Evolutionary conservation across 2,888 invertebrate species (phyloP).

Genomic region (Himalopsyche japonica): DNA sequence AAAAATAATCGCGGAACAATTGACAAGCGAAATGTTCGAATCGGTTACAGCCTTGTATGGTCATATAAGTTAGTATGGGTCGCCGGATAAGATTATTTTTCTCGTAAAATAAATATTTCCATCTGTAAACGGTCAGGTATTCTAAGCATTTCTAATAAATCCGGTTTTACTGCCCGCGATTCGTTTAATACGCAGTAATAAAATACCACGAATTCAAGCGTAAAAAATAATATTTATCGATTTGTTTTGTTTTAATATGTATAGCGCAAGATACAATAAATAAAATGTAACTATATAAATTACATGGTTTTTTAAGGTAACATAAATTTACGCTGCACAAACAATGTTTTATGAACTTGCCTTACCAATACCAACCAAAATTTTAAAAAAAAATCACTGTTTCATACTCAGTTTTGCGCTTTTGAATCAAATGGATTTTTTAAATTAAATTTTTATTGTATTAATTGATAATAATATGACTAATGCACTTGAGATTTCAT

Average conservation of each 20-base stretch:
- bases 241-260: background rate
- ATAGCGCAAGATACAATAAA: background rate
- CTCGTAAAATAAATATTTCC: background rate
- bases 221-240: background rate
- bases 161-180: background rate
- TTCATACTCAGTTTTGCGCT: too few species aligned
- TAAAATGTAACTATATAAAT: background rate
- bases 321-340: too few species aligned
- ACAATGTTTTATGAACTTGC: too few species aligned
- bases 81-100: conserved; percentile 7
- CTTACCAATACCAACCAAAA: too few species aligned
- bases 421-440: too few species aligned
- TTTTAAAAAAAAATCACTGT: too few species aligned
- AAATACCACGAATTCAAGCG: background rate
- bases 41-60: conserved; percentile 24
- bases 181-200: background rate
- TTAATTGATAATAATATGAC: too few species aligned
- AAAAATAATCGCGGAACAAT: conserved; percentile 26
- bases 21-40: conserved; percentile 4
- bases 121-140: background rate
- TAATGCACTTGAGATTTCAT: too few species aligned
- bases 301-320: too few species aligned
- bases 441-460: too few species aligned
- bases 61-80: conserved; percentile 23
- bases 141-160: background rate